Percentiles rank a stretch among this genome's conserved stretches.
phyloP scores from a whole-genome alignment of 2,797 vertebrate genomes.

The Silurus lanzhouensis region DNA sequence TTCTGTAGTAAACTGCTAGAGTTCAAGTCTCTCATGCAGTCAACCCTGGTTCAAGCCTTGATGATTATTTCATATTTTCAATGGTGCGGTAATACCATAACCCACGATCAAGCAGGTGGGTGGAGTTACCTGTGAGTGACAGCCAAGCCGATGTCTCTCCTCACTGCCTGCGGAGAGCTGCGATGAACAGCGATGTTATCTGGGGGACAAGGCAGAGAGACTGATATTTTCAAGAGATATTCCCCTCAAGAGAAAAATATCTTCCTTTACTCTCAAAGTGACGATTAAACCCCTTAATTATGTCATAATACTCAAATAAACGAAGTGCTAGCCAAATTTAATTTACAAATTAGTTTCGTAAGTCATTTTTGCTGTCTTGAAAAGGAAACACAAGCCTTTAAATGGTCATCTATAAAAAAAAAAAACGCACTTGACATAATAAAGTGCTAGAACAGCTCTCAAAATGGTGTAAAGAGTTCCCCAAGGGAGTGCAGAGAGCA shows the following conservation, averaged over 20 bases:
- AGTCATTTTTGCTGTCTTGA: neutral
- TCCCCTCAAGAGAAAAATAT: neutral
- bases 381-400: neutral
- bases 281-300: neutral
- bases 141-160: constrained; percentile 91
- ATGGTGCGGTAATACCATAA: too few species aligned
- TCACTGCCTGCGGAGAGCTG: constrained; percentile 89
- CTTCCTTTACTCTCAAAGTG: neutral
- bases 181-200: constrained; percentile 82
- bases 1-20: too few species aligned
- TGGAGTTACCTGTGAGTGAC: constrained; percentile 87
- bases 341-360: neutral
- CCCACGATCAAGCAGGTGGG: neutral
- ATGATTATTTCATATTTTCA: neutral
- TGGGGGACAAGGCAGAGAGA: constrained; percentile 43
- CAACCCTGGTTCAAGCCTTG: too few species aligned
- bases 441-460: constrained; percentile 18
- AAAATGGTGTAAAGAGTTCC: neutral
- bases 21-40: too few species aligned
- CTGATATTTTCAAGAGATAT: neutral
- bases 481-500: neutral
- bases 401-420: neutral
- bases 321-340: neutral
- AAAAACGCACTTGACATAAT: neutral
- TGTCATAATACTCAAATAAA: neutral